phyloP scores from a whole-genome alignment of 2,888 invertebrate species.

The Kuschelorhynchus macadamiae region DNA sequence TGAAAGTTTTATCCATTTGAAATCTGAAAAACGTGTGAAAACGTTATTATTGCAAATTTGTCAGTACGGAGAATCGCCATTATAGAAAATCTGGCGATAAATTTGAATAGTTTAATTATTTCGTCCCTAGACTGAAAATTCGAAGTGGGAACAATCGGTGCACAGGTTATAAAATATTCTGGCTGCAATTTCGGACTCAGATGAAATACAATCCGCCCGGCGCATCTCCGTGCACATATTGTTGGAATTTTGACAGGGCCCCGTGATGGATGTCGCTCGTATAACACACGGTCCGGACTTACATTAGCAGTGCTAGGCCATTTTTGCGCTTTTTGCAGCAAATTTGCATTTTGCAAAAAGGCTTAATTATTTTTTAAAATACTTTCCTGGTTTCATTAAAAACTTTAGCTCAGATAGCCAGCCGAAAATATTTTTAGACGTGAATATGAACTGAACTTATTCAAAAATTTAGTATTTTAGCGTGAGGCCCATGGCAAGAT shows the following conservation, averaged over 20 bases:
- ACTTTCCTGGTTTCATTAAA: constrained; percentile 24
- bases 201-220: constrained; percentile 53
- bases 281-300: constrained; percentile 52
- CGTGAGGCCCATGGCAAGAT: no score
- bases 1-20: neutral
- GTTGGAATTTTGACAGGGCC: constrained; percentile 60
- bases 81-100: constrained; percentile 39
- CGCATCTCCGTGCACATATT: constrained; percentile 54
- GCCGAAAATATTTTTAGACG: constrained; percentile 1
- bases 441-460: constrained; percentile 24
- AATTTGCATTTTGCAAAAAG: constrained; percentile 42
- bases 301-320: constrained; percentile 31
- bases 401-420: neutral
- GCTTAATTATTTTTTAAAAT: constrained; percentile 31
- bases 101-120: constrained; percentile 56
- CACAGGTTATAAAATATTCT: constrained; percentile 56
- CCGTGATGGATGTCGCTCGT: constrained; percentile 62
- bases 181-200: constrained; percentile 54
- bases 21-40: constrained; percentile 21
- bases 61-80: constrained; percentile 17
- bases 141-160: constrained; percentile 54
- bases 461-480: no score
- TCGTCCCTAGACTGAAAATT: constrained; percentile 47
- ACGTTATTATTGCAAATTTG: constrained; percentile 23
- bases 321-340: constrained; percentile 29